Conservation (phyloP, 2,797 vertebrate genomes). For the Myotis findleyi region DNA sequence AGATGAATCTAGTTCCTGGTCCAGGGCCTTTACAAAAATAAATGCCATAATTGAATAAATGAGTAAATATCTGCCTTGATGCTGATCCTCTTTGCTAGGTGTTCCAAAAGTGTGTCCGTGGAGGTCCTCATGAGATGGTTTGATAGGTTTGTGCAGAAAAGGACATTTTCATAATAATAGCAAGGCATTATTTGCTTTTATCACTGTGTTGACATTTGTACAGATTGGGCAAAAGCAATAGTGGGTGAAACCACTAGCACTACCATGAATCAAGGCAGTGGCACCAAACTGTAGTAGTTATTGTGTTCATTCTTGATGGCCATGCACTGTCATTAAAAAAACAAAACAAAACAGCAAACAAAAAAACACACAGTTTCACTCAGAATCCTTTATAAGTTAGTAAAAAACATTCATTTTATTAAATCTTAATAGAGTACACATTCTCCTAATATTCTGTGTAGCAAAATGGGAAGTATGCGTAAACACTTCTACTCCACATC, state of each 20-base stretch:
- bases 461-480: background rate
- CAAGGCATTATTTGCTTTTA: background rate
- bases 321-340: background rate
- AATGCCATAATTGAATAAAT: background rate
- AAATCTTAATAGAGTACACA: background rate
- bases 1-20: background rate
- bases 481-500: background rate
- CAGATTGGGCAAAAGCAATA: background rate
- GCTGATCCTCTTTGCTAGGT: background rate
- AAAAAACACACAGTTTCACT: background rate
- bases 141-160: background rate
- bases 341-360: background rate
- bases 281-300: background rate
- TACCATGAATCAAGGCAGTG: background rate
- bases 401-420: background rate
- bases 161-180: slow-evolving; percentile 20
- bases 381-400: slow-evolving; percentile 19
- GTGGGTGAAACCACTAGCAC: background rate
- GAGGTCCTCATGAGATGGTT: background rate
- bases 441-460: background rate
- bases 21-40: background rate
- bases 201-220: slow-evolving; percentile 11
- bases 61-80: background rate
- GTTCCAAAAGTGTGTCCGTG: background rate
- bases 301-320: slow-evolving; percentile 26